phyloP scores from a whole-genome alignment of 2,113 vertebrate species.

The Macrotis lagotis region DNA sequence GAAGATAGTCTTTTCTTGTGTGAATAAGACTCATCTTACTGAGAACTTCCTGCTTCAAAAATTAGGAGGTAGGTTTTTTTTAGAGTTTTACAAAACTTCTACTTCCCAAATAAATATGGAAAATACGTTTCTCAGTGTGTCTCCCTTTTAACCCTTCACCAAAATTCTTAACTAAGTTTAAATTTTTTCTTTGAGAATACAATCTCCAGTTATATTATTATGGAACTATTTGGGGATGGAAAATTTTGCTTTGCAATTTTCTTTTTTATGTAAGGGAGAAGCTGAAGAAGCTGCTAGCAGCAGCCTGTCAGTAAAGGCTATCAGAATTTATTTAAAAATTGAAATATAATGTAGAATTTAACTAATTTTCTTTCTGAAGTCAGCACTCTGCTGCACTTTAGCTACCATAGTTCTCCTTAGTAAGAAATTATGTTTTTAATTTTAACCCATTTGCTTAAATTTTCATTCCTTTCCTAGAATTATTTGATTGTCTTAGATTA shows the following conservation, averaged over 20 bases:
- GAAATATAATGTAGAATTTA: not conserved
- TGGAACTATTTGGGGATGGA: not conserved
- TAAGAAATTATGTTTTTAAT: not conserved
- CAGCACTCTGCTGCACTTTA: constrained; percentile 23
- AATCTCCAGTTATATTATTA: constrained; percentile 41
- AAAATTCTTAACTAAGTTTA: not conserved
- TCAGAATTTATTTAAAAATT: not conserved
- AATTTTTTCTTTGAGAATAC: constrained; percentile 12
- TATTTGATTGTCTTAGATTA: constrained; percentile 61
- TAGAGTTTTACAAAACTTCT: constrained; percentile 25
- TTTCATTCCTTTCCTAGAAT: constrained; percentile 63
- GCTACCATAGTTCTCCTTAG: not conserved
- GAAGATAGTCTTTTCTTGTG: not conserved
- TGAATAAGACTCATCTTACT: constrained; percentile 21
- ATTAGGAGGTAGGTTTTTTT: not conserved
- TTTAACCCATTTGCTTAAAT: constrained; percentile 76
- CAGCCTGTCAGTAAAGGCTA: constrained; percentile 17
- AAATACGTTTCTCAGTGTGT: not conserved
- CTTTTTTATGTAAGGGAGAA: constrained; percentile 8
- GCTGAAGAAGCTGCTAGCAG: constrained; percentile 24
- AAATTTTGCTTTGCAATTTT: constrained; percentile 16
- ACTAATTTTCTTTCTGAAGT: constrained; percentile 21
- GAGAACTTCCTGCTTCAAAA: constrained; percentile 7
- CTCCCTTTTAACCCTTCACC: not conserved
- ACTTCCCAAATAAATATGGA: not conserved